Base-by-base conservation (phyloP, 53 echinoderm and acorn worm genomes). In the Echinarachnius parma region DNA sequence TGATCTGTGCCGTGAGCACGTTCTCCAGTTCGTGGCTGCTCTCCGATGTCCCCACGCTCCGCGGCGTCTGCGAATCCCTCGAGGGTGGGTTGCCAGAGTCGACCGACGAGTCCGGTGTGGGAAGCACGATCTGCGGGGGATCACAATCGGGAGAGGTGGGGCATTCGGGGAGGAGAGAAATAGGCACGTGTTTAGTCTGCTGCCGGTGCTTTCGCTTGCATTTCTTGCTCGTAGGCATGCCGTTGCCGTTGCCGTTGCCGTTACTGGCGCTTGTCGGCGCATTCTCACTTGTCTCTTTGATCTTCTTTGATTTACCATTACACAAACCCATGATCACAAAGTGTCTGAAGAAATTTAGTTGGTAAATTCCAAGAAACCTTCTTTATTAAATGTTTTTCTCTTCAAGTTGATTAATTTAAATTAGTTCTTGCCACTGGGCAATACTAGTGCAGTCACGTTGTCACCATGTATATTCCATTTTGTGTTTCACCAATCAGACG, bases 1-100 rank as follows among this genome's bases (percentile, higher is more conserved):
- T 53, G 21, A 95, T 84, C 45, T 90, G 90, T 55, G 84, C 84
- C 45, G 84, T 58, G 14, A 90, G 80, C 5, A 84, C 84, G 29
- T 80, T 83, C 77, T 87, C 90, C 59, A 78, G 48, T 19, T 84
- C 89, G n/a, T 81, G 75, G n/a, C 79, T 67, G 15, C 78, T 66
- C 34, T 86, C 83, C 16, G 75, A 77, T 16, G 78, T 66, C 28
- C 61, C 86, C 14, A 75, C 46, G 23, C 82, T 76, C 45, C 34
- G 37, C 24, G 74, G 46, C 9, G 56, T 29, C 55, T 24, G 18
- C 0, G 55, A 54, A 45, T 57, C 56, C 5, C 25, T 56, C 5
- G 74, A 54, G 25, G 74, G 39, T 28, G 33, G 50, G 11, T 52
- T 20, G 0, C 34, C 53, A 8, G 69, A 52, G 28, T 72, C 74